Conservation (phyloP, 1,140 invertebrate genomes). For the Orchestia grillus region DNA sequence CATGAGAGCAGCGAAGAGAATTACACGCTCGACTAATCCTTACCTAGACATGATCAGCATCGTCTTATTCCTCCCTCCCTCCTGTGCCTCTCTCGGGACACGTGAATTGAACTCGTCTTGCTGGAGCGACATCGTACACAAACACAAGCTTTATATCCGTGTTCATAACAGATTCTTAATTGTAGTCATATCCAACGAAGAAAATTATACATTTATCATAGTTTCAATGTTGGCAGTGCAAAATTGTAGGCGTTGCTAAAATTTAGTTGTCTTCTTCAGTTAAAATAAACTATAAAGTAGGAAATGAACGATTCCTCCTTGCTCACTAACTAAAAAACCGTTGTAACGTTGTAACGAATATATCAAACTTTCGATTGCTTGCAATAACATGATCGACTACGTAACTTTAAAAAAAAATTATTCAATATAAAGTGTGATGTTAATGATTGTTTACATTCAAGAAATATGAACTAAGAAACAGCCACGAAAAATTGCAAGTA, state of each 20-base stretch:
- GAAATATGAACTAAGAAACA: too few species aligned
- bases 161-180: not conserved
- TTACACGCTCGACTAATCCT: not conserved
- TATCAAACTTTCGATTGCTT: too few species aligned
- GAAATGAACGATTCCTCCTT: not conserved
- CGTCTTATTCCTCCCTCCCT: not conserved
- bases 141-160: not conserved
- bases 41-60: not conserved
- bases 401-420: too few species aligned
- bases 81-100: not conserved
- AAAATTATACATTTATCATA: not conserved
- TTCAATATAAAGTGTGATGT: too few species aligned
- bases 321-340: not conserved
- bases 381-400: too few species aligned
- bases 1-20: conserved; percentile 34
- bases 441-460: too few species aligned
- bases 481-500: too few species aligned
- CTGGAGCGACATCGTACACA: not conserved
- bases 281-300: not conserved
- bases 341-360: too few species aligned
- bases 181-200: not conserved
- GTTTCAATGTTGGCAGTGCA: not conserved
- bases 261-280: not conserved
- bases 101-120: not conserved
- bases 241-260: not conserved